A percentile compares a stretch with the other conserved stretches of the same genome.
Evolutionary conservation across 1,140 invertebrate genomes (phyloP).

Genomic region (Venturia canescens): DNA sequence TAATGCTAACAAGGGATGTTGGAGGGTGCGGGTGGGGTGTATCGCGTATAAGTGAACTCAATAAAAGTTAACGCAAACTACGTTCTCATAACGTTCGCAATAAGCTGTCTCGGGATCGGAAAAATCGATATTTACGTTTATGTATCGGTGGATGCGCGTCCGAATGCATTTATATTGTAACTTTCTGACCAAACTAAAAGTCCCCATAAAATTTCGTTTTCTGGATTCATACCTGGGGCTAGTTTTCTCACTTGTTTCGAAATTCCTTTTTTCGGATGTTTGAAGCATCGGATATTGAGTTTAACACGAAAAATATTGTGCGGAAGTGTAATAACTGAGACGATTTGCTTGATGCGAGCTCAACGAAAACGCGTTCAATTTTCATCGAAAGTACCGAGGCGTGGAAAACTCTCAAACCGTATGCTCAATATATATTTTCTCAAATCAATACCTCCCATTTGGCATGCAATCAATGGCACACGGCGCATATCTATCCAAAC

Average conservation of each 20-base stretch:
- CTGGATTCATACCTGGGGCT: too few species aligned
- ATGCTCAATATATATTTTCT: neutral
- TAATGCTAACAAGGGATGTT: constrained; percentile 18
- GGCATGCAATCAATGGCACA: neutral
- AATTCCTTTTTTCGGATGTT: too few species aligned
- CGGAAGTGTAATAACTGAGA: too few species aligned
- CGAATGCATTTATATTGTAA: neutral
- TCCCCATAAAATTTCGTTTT: too few species aligned
- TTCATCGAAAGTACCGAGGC: too few species aligned
- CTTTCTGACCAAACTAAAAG: neutral
- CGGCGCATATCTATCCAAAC: neutral
- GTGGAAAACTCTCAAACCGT: neutral
- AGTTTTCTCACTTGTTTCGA: too few species aligned
- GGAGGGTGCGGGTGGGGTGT: neutral
- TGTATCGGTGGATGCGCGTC: neutral
- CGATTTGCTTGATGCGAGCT: too few species aligned
- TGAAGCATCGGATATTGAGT: too few species aligned
- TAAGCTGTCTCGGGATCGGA: neutral
- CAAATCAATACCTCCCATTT: neutral
- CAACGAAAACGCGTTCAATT: too few species aligned
- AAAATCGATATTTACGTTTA: neutral
- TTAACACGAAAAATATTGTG: too few species aligned
- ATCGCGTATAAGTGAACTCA: constrained; percentile 31
- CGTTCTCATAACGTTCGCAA: neutral
- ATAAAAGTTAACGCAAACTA: constrained; percentile 44